Evolutionary conservation across 2,888 invertebrate species (phyloP).

Genomic region (Troides oblongomaculatus): DNA sequence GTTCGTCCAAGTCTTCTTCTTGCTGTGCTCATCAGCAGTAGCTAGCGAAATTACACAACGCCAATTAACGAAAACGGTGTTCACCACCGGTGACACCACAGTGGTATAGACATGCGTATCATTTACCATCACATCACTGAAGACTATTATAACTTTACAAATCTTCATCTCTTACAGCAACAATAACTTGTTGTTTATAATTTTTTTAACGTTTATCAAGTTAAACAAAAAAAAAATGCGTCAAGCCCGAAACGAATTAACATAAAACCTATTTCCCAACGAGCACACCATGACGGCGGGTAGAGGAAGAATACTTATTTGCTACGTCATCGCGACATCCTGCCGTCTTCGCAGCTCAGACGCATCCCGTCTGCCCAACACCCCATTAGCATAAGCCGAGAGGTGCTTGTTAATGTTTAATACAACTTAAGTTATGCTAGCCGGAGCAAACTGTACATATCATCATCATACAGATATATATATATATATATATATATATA

Average conservation of each 20-base stretch:
- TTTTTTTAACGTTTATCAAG: neutral
- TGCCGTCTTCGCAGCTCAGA: conserved; percentile 38
- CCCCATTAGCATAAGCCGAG: conserved; percentile 47
- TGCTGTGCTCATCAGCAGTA: too few species aligned
- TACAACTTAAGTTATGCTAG: conserved; percentile 18
- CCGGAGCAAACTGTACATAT: neutral
- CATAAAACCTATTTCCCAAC: conserved; percentile 31
- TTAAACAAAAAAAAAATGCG: neutral
- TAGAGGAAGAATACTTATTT: conserved; percentile 30
- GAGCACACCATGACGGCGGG: conserved; percentile 24
- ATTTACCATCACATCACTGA: too few species aligned
- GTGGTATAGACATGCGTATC: too few species aligned
- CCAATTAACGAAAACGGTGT: too few species aligned
- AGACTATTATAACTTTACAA: too few species aligned
- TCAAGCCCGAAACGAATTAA: conserved; percentile 20
- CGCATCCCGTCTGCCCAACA: conserved; percentile 36
- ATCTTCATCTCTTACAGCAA: neutral
- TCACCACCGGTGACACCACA: too few species aligned
- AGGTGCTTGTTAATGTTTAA: conserved; percentile 36
- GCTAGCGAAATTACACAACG: too few species aligned
- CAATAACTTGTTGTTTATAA: neutral
- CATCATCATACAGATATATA: too few species aligned
- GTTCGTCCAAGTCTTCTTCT: too few species aligned
- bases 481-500: too few species aligned
- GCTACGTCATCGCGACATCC: conserved; percentile 55